Evolutionary conservation across 2,113 vertebrate genomes (phyloP).

Genomic region (Mastomys coucha): DNA sequence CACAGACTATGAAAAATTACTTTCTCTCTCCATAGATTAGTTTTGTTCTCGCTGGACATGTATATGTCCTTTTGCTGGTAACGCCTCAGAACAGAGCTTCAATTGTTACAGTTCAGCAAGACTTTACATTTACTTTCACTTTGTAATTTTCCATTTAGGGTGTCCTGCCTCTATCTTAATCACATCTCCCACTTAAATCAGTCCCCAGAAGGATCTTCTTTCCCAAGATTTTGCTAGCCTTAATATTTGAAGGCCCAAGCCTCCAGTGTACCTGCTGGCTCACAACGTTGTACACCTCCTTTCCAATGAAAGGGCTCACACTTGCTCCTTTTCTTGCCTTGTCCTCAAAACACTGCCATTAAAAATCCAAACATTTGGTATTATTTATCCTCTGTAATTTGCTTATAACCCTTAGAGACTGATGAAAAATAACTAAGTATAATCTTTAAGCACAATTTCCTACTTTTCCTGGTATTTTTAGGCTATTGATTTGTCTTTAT

Average conservation of each 20-base stretch:
- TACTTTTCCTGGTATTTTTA: neutral
- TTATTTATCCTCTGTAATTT: slow-evolving; percentile 33
- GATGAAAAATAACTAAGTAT: slow-evolving; percentile 4
- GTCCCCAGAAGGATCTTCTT: neutral
- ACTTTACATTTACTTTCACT: neutral
- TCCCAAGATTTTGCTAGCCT: neutral
- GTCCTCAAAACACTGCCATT: neutral
- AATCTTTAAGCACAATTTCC: slow-evolving; percentile 36
- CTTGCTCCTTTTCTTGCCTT: neutral
- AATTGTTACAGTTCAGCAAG: neutral
- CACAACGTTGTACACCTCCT: fast-evolving
- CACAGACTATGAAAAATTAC: neutral
- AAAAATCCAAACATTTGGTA: neutral
- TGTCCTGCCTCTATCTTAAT: neutral
- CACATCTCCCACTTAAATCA: neutral
- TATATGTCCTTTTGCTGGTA: neutral
- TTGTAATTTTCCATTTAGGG: neutral
- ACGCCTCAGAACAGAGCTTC: neutral
- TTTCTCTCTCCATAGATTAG: neutral
- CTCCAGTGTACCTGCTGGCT: neutral
- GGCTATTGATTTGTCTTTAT: slow-evolving; percentile 24
- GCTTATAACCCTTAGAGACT: neutral
- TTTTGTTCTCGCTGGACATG: neutral
- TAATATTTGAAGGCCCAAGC: neutral
- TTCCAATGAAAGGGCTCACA: neutral